Percentiles rank a stretch among this genome's conserved stretches.
Evolutionary conservation across 2,113 vertebrate species (phyloP).

Genomic region (Pelusios castaneus): DNA sequence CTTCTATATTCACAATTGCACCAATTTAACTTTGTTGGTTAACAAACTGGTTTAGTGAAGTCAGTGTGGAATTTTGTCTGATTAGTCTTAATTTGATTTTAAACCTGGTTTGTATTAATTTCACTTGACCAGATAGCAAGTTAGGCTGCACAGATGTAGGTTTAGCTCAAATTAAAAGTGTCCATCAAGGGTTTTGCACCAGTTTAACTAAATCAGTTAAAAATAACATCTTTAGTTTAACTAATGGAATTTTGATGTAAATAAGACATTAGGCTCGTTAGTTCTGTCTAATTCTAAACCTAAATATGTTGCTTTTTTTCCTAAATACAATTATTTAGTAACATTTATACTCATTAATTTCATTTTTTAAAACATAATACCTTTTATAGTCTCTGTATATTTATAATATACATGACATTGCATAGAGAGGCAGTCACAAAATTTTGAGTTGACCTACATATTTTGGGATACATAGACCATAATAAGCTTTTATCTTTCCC

Average conservation of each 20-base stretch:
- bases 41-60: background rate
- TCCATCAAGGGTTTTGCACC: background rate
- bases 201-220: background rate
- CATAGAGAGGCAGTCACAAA: background rate
- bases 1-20: background rate
- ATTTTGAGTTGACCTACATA: background rate
- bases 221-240: background rate
- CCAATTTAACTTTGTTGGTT: background rate
- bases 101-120: background rate
- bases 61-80: background rate
- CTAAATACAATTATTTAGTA: background rate
- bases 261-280: background rate
- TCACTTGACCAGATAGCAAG: background rate
- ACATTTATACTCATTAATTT: background rate
- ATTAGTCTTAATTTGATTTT: background rate
- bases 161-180: background rate
- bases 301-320: background rate
- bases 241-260: background rate
- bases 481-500: background rate
- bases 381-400: background rate
- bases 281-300: background rate
- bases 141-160: background rate
- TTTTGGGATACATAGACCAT: background rate
- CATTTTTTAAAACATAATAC: background rate
- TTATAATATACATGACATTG: background rate